Base-by-base conservation (phyloP, 2,113 vertebrate species). In the Motacilla alba region DNA sequence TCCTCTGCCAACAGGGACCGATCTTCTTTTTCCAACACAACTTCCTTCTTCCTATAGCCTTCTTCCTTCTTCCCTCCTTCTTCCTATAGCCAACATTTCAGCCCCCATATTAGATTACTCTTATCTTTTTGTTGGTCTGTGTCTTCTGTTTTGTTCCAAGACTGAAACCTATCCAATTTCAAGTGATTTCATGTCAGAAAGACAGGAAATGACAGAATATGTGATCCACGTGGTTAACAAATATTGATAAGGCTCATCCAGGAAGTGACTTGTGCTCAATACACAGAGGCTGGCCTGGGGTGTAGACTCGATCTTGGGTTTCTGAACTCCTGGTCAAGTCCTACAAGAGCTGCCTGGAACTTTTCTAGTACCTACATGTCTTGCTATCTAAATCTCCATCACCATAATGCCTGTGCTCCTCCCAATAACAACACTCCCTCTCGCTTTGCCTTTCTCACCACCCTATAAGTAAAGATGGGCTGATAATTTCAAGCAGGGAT, bases 351-450 rank as follows among this genome's bases (percentile, higher is more conserved):
- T 55, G 46, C 41, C 82, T 93, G 82, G 85, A 92, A 89, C 81
- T 69, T 69, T 95, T 94, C 94, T 88, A 87, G 92, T 94, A 59
- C 17, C 64, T 91, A 85, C 87, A 90, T 60, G 92, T 86, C 82
- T 94, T 30, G 3, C 85, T 94, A 88, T 95, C 90, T 93, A 90
- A 70, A 85, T 89, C 75, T 0, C 50, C 85, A 94, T 91, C 93
- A 77, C 63, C 14, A 11, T 63, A 58, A 88, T 47, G 78, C 64
- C 60, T 67, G 50, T 60, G 35, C 63, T 94, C 72, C 79, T 91
- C 94, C 75, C 78, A 92, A 1, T 85, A 93, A 87, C 23, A 88
- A 76, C 83, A 90, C 33, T 90, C 84, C 69, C 46, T 86, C 49
- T 93, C 3, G 0, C 20, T 89, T 72, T 68, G 83, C 68, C 44